phyloP scores from a whole-genome alignment of 2,113 vertebrate species.

The Cinclus mexicanus region DNA sequence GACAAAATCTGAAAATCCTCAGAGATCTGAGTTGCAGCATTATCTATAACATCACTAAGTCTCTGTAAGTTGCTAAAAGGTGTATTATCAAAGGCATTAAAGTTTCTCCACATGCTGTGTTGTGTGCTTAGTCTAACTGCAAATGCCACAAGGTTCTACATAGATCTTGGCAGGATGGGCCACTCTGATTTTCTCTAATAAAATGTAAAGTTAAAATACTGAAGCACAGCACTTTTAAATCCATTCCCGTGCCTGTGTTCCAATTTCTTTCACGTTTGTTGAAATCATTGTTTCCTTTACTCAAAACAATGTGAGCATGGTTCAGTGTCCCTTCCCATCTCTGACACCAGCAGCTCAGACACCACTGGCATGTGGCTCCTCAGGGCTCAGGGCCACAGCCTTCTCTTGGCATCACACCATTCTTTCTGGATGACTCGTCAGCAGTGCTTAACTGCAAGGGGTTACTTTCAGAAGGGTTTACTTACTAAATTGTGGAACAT shows the following conservation, averaged over 20 bases:
- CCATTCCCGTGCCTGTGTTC: not conserved
- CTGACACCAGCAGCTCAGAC: not conserved
- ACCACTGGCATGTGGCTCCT: accelerated
- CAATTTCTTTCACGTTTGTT: not conserved
- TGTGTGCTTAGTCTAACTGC: not conserved
- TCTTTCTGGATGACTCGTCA: not conserved
- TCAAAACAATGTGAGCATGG: not conserved
- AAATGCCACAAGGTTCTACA: not conserved
- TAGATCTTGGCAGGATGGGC: not conserved
- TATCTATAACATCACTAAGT: not conserved
- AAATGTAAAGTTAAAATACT: not conserved
- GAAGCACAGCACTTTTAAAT: not conserved
- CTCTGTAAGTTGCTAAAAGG: not conserved
- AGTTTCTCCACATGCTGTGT: not conserved
- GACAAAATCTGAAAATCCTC: not conserved
- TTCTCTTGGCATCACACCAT: not conserved
- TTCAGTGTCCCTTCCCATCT: not conserved
- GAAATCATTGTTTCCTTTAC: not conserved
- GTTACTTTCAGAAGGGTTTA: not conserved
- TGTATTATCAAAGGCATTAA: not conserved
- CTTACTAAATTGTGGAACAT: not conserved
- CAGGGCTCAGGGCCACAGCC: not conserved
- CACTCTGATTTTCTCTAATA: not conserved
- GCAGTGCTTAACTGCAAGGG: not conserved
- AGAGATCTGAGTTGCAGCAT: not conserved